A percentile compares a stretch with the other conserved stretches of the same genome.
Conservation (phyloP, 2,113 vertebrate species). For the Lota lota region DNA sequence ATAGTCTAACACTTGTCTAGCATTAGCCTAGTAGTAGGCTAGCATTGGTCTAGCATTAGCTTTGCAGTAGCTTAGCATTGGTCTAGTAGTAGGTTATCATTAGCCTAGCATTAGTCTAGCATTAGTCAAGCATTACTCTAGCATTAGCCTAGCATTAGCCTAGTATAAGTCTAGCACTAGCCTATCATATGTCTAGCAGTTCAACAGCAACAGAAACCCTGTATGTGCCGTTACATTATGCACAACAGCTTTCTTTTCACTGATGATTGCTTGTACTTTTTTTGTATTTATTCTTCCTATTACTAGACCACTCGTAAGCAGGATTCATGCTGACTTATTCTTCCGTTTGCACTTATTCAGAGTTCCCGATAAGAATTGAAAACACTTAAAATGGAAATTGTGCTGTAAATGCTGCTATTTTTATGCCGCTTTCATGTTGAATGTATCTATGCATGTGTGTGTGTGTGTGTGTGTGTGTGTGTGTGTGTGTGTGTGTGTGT, state of each 20-base stretch:
- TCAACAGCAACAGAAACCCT: too few species aligned
- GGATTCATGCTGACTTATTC: slow-evolving; percentile 28
- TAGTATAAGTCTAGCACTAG: too few species aligned
- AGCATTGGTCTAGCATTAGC: too few species aligned
- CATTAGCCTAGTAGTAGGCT: too few species aligned
- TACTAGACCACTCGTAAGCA: slow-evolving; percentile 19
- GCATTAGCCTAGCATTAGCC: too few species aligned
- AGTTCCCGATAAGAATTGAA: slow-evolving; percentile 11
- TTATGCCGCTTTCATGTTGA: slow-evolving; percentile 16
- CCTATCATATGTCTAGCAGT: too few species aligned
- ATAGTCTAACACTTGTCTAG: too few species aligned
- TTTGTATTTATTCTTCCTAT: slow-evolving; percentile 9
- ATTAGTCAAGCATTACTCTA: too few species aligned
- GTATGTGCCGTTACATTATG: too few species aligned
- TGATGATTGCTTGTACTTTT: slow-evolving; percentile 25
- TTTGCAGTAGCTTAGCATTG: too few species aligned
- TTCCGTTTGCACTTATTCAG: slow-evolving; percentile 15
- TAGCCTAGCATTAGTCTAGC: too few species aligned
- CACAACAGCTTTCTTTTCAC: not conserved
- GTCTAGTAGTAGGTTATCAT: too few species aligned
- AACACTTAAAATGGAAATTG: slow-evolving; percentile 17
- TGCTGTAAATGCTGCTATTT: slow-evolving; percentile 21
- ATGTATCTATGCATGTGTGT: slow-evolving; percentile 4
- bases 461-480: slow-evolving; percentile 1
- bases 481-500: slow-evolving; percentile 8